Evolutionary conservation across 2,797 vertebrate species (phyloP).

Genomic region (Molothrus aeneus): DNA sequence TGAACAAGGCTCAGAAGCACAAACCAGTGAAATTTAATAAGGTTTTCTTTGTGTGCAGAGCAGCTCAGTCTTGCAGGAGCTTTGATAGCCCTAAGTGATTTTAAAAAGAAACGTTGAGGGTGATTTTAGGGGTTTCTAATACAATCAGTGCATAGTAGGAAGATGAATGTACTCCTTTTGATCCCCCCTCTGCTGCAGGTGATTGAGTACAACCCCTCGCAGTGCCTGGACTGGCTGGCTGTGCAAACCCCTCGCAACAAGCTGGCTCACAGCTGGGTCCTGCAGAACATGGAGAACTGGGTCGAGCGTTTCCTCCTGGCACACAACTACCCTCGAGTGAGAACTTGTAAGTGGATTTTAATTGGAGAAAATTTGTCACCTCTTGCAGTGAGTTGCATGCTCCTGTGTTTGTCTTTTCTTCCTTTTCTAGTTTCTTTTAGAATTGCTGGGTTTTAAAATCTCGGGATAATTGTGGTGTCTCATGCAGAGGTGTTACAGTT

Average conservation of each 20-base stretch:
- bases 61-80: neutral
- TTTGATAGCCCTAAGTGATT: neutral
- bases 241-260: conserved; percentile 97
- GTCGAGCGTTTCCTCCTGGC: conserved; percentile 96
- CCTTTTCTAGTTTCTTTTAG: neutral
- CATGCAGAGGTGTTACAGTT: neutral
- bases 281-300: conserved; percentile 99
- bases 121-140: neutral
- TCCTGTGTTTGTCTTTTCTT: neutral
- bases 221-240: conserved; percentile 97
- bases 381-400: neutral
- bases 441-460: neutral
- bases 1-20: neutral
- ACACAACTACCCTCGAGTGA: conserved; percentile 97
- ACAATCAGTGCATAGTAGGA: neutral
- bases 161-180: neutral
- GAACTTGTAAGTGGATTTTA: conserved; percentile 88
- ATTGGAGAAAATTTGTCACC: neutral
- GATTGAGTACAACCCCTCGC: conserved; percentile 97
- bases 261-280: conserved; percentile 97
- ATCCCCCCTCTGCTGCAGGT: conserved; percentile 79
- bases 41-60: neutral
- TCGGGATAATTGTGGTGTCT: neutral
- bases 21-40: neutral
- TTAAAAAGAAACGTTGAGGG: neutral